These are phyloP conservation scores for Drosophila austrosaltans DNA, from an alignment of 2,888 invertebrate species.

Conservation along the genomic window DNA sequence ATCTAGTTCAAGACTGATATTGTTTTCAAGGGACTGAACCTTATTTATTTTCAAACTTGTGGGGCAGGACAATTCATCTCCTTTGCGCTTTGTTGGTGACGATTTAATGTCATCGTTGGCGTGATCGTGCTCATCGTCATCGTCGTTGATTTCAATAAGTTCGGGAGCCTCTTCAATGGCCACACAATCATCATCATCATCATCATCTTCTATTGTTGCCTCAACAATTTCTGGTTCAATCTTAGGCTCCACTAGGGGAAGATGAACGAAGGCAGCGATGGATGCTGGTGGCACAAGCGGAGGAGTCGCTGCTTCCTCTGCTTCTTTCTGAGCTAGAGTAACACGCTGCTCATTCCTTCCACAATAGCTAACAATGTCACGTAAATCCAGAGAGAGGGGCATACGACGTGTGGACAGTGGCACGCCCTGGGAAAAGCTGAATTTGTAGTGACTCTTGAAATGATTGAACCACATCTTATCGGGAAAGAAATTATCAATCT, in stretches of 20 bases:
- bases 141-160: constrained; percentile 58
- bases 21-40: constrained; percentile 54
- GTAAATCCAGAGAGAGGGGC: constrained; percentile 74
- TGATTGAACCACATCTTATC: constrained; percentile 72
- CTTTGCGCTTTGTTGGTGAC: constrained; percentile 18
- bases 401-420: constrained; percentile 55
- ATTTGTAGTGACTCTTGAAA: constrained; percentile 70
- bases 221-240: neutral
- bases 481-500: constrained; percentile 79
- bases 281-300: neutral
- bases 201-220: constrained; percentile 35
- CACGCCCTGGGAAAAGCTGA: constrained; percentile 61
- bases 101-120: neutral
- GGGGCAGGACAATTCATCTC: neutral
- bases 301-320: neutral
- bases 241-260: constrained; percentile 38
- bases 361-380: constrained; percentile 79
- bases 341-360: constrained; percentile 72
- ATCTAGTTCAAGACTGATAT: neutral
- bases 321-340: constrained; percentile 63
- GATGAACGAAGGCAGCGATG: constrained; percentile 8
- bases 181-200: constrained; percentile 43
- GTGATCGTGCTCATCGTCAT: constrained; percentile 45
- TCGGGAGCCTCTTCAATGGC: constrained; percentile 51
- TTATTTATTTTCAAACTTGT: constrained; percentile 70